phyloP scores from a whole-genome alignment of 2,797 vertebrate species.

The Xenops minutus region DNA sequence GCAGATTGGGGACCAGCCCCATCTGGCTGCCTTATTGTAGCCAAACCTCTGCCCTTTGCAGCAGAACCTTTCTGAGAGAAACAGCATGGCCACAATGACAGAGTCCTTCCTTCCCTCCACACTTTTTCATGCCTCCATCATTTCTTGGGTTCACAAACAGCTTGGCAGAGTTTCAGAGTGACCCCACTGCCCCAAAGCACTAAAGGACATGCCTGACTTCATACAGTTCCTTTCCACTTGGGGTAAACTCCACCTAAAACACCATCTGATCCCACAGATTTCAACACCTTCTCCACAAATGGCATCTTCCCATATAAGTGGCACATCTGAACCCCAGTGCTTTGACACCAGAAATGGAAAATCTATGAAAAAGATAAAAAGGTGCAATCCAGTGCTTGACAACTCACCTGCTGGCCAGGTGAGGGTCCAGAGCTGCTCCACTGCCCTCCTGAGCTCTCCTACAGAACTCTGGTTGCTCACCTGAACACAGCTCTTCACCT shows the following conservation, averaged over 20 bases:
- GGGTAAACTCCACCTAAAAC: background rate
- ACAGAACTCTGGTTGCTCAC: background rate
- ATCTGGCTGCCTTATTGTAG: background rate
- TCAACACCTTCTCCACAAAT: background rate
- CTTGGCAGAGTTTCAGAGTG: background rate
- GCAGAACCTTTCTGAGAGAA: background rate
- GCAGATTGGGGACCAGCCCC: background rate
- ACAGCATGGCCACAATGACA: accelerated
- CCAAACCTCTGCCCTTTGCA: background rate
- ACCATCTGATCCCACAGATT: background rate
- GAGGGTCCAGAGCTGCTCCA: background rate
- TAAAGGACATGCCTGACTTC: accelerated
- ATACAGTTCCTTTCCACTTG: background rate
- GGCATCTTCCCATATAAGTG: background rate
- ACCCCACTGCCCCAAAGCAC: background rate
- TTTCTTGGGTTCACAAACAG: background rate
- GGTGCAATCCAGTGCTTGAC: background rate
- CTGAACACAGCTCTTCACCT: background rate
- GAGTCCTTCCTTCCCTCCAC: background rate
- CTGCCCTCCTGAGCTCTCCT: background rate
- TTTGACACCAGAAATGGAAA: background rate
- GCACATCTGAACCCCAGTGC: background rate
- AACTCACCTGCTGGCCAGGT: background rate
- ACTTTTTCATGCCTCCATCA: background rate
- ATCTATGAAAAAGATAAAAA: background rate